Base-by-base conservation (phyloP, 2,888 invertebrate species). In the Helleia helle region DNA sequence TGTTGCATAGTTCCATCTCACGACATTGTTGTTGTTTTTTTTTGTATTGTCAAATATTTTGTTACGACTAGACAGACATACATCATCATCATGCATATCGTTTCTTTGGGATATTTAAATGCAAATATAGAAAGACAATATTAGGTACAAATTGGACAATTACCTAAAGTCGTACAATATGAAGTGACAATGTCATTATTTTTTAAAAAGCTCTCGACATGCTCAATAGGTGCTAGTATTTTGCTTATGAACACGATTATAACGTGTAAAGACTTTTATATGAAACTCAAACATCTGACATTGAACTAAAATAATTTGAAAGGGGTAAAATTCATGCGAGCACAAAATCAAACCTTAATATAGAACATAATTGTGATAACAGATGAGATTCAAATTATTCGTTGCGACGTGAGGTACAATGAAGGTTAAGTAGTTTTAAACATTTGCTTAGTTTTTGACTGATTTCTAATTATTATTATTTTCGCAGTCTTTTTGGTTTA, bases 331-430 rank as follows among this genome's bases (percentile, higher is more conserved):
- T 25, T 36, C 25, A 15, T 15, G 30, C 22, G 70, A 77, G 80
- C 81, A 81, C 79, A 81, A 79, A 72, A 70, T 65, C 77, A 77
- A 76, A 80, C 79, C 80, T 80, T 79, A 71, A 64, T 65, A 59
- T 81, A 81, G 74, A 72, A 71, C 80, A 81, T 70, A 71, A 75
- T 71, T 81, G 83, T 84, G 83, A 84, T 84, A 84, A 75, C 67
- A 70, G 71, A 74, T 81, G 83, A 84, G 83, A 84, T 83, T 84
- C 71, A 62, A 68, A 69, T 68, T 70, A 71, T 65, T 71, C 66
- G 70, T 65, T 61, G 58, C 63, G 68, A 71, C 71, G 68, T 64
- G 66, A 69, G 83, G 83, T 83, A 83, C 83, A 81, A 81, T 81
- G 80, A 76, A 75, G 71, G 71, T 71, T 71, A 71, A 64, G 58